Evolutionary conservation across 2,797 vertebrate genomes (phyloP).

Genomic region (Zalophus californianus): DNA sequence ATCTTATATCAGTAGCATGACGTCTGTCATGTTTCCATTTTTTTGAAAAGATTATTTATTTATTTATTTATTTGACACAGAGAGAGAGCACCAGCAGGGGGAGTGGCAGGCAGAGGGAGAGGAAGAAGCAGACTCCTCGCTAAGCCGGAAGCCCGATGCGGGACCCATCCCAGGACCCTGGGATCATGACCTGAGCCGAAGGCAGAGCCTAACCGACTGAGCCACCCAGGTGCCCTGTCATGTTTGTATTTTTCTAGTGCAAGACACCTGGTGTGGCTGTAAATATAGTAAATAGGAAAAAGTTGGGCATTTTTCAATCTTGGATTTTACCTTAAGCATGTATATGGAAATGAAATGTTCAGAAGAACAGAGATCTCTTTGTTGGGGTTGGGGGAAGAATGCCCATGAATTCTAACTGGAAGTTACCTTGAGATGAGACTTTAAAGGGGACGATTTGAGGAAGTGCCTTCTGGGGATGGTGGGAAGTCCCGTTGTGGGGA

Average conservation of each 20-base stretch:
- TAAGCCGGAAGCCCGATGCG: no score
- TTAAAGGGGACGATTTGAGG: slow-evolving; percentile 53
- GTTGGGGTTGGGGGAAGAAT: slow-evolving; percentile 62
- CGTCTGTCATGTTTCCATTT: not conserved
- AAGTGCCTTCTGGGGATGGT: slow-evolving; percentile 34
- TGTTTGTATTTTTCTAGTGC: slow-evolving; percentile 5
- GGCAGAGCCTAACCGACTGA: no score
- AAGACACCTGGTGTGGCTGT: not conserved
- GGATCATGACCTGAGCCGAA: no score
- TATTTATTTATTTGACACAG: no score
- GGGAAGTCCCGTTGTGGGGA: not conserved
- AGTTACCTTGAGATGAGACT: slow-evolving; percentile 53
- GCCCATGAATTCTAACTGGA: slow-evolving; percentile 39
- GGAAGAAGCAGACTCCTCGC: no score
- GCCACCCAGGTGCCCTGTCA: not conserved
- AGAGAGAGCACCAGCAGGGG: no score
- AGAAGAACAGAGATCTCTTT: slow-evolving; percentile 70
- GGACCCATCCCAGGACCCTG: no score
- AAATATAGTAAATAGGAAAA: slow-evolving; percentile 57
- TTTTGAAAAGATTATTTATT: not conserved
- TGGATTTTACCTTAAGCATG: slow-evolving; percentile 56
- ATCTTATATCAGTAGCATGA: not conserved
- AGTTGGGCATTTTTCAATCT: slow-evolving; percentile 20
- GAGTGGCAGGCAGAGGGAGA: no score
- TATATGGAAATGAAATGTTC: slow-evolving; percentile 44